Conservation (phyloP, 2,113 vertebrate species). For the Ornithorhynchus anatinus region DNA sequence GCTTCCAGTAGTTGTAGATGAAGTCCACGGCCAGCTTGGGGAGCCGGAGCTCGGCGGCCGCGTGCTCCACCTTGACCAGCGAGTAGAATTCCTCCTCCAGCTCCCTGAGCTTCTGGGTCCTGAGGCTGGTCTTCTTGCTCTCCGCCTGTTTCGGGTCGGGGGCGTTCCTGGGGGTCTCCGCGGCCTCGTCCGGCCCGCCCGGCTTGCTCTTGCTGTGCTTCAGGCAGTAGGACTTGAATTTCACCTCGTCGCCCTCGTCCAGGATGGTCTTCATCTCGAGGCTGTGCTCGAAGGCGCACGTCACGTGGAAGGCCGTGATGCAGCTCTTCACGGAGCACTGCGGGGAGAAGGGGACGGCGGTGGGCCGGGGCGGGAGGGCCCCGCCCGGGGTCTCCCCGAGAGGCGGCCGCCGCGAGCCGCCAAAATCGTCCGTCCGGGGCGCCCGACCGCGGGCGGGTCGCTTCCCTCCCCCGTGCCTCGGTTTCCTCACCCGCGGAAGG, state of each 20-base stretch:
- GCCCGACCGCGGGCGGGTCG: no score
- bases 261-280: conserved; percentile 98
- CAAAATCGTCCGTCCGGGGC: no score
- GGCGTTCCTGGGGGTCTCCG: conserved; percentile 67
- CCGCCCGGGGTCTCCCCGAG: no score
- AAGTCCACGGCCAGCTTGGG: conserved; percentile 83
- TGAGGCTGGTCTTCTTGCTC: conserved; percentile 83
- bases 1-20: conserved; percentile 98
- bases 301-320: conserved; percentile 98
- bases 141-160: conserved; percentile 82
- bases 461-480: no score
- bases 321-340: conserved; percentile 98
- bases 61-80: conserved; percentile 82
- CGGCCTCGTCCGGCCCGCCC: conserved; percentile 43
- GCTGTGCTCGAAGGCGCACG: conserved; percentile 97
- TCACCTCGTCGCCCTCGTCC: conserved; percentile 95
- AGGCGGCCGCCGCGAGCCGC: no score
- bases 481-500: no score
- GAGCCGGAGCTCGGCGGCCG: conserved; percentile 82
- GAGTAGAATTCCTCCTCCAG: conserved; percentile 94
- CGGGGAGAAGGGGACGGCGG: conserved; percentile 1
- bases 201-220: conserved; percentile 94
- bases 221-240: conserved; percentile 95
- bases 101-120: conserved; percentile 92
- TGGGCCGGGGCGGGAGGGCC: not conserved